Base-by-base conservation (phyloP, 2,113 vertebrate genomes). In the Ceuthmochares aereus region DNA sequence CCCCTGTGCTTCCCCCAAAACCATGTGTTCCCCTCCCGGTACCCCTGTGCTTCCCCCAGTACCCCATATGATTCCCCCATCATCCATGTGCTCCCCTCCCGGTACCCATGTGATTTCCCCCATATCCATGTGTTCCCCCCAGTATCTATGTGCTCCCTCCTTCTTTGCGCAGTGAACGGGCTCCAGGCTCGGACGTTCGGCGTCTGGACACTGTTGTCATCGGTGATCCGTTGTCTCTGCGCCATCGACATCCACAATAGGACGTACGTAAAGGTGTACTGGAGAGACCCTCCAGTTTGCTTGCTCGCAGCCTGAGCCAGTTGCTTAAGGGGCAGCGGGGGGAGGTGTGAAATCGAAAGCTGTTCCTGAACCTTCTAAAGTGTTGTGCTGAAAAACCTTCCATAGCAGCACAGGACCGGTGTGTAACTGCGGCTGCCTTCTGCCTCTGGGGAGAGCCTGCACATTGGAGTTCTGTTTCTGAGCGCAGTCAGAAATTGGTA, bases 171-270 rank as follows among this genome's bases (percentile, higher is more conserved):
- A 99, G 99, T 99, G 92, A 99, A 99, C 59, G 99, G 99, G 70
- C 99, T 99, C 80, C 99, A 99, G 90, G 99, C 99, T 89, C 98
- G 99, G 77, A 99, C 98, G 26, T 99, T 99, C 93, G 99, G 99
- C 36, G 98, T 99, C 77, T 99, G 99, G 99, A 99, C 99, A 0
- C 95, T 99, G 90, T 96, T 99, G n/a, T 98, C 99, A 0, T 99
- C 99, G 0, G 98, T 99, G 93, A 99, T 99, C 83, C 99, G 99
- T 87, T 99, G 99, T 42, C 98, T 98, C 85, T 99, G 99, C 84
- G 99, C 99, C 92, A 98, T 99, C 23, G 99, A 99, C 93, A 99
- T 99, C 95, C 99, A 98, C 95, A 99, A 99, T 70, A 98, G 96
- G 97, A 99, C 98, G 99, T 99, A 98, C 40, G 99, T 98, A 95